Evolutionary conservation across 2,113 vertebrate species (phyloP).

Genomic region (Progne subis): DNA sequence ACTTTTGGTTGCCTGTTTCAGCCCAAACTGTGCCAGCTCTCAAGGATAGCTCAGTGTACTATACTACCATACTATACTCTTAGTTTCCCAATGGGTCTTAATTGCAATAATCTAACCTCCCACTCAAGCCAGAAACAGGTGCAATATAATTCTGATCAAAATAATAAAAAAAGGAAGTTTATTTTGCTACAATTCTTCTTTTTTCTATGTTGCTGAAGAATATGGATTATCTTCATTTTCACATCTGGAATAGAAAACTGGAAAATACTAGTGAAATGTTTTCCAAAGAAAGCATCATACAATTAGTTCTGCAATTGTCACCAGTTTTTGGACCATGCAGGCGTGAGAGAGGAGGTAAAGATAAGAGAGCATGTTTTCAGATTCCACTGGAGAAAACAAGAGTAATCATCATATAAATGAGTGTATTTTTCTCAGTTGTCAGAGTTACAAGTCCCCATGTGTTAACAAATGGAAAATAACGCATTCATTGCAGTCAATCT

Average conservation of each 20-base stretch:
- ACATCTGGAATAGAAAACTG: neutral
- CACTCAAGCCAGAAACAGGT: neutral
- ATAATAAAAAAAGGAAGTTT: neutral
- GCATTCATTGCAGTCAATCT: constrained; percentile 62
- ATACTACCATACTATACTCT: neutral
- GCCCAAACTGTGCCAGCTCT: neutral
- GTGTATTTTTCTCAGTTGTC: constrained; percentile 61
- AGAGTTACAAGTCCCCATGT: constrained; percentile 52
- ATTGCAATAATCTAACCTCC: neutral
- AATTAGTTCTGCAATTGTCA: constrained; percentile 10
- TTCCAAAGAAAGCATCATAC: neutral
- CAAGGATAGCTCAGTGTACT: neutral
- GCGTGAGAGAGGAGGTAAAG: neutral
- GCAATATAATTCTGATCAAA: neutral
- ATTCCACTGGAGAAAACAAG: constrained; percentile 13
- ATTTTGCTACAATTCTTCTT: neutral
- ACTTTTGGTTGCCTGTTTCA: neutral
- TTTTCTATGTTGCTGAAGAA: neutral
- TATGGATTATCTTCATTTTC: neutral
- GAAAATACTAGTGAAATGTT: neutral
- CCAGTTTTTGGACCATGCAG: neutral
- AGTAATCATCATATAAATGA: constrained; percentile 64
- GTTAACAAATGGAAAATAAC: constrained; percentile 75
- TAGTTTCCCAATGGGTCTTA: neutral
- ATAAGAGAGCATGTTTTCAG: constrained; percentile 18